Evolutionary conservation across 1,140 invertebrate species (phyloP).

Genomic region (Formica selysi): DNA sequence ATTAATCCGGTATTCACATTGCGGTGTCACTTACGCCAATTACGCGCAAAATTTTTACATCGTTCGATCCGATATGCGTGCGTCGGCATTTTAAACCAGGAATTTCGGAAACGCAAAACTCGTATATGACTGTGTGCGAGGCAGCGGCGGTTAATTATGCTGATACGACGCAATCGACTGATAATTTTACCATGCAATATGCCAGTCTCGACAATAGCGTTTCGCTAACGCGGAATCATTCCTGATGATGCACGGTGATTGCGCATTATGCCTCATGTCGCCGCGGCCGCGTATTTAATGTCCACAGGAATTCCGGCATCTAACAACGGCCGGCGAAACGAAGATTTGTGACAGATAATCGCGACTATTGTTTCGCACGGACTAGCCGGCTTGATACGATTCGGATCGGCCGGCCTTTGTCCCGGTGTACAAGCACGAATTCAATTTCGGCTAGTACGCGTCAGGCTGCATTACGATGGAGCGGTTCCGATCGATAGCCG

Average conservation of each 20-base stretch:
- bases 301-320: not conserved
- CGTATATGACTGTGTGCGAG: not conserved
- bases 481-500: conserved; percentile 49
- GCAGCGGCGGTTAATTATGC: conserved; percentile 21
- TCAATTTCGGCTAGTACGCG: conserved; percentile 61
- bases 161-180: conserved; percentile 30
- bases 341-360: conserved; percentile 70
- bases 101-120: conserved; percentile 28
- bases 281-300: not conserved
- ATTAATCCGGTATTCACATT: conserved; percentile 13
- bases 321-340: conserved; percentile 33
- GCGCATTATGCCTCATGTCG: conserved; percentile 18
- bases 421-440: conserved; percentile 52
- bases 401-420: conserved; percentile 58
- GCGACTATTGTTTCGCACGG: conserved; percentile 63
- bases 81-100: not conserved
- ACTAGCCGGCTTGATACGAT: conserved; percentile 38
- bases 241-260: conserved; percentile 6
- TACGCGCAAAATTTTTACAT: conserved; percentile 13
- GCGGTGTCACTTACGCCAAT: not conserved
- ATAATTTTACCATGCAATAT: not conserved
- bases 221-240: conserved; percentile 15
- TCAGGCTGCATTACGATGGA: conserved; percentile 61
- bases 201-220: conserved; percentile 3
- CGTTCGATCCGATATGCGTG: not conserved